phyloP scores from a whole-genome alignment of 2,888 invertebrate species.

The Drosophila mulleri region DNA sequence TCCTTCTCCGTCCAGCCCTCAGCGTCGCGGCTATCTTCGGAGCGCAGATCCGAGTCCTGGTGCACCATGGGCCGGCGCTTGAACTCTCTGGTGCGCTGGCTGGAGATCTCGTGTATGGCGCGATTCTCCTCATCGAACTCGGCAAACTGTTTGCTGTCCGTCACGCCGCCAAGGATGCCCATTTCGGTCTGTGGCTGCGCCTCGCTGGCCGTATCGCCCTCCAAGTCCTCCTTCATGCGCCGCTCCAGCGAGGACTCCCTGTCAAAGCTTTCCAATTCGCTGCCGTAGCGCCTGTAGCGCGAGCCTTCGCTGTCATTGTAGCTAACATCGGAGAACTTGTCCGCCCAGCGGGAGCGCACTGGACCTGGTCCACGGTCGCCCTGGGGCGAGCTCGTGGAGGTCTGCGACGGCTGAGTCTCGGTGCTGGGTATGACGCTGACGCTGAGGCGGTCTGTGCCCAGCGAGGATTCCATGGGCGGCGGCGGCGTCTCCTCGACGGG shows the following conservation, averaged over 20 bases:
- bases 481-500: slow-evolving; percentile 58
- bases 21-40: slow-evolving; percentile 84
- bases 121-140: slow-evolving; percentile 87
- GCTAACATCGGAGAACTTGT: slow-evolving; percentile 85
- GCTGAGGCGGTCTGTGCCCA: slow-evolving; percentile 80
- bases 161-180: slow-evolving; percentile 81
- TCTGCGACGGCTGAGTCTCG: slow-evolving; percentile 88
- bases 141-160: slow-evolving; percentile 87
- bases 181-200: slow-evolving; percentile 80
- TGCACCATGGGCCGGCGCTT: slow-evolving; percentile 84
- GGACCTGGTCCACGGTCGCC: slow-evolving; percentile 86
- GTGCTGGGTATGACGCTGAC: slow-evolving; percentile 85
- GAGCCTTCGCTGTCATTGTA: slow-evolving; percentile 86
- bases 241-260: slow-evolving; percentile 85
- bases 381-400: slow-evolving; percentile 89
- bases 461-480: slow-evolving; percentile 68
- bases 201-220: slow-evolving; percentile 85
- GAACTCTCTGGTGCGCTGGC: slow-evolving; percentile 84
- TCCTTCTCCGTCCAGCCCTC: slow-evolving; percentile 85
- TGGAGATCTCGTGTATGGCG: slow-evolving; percentile 86
- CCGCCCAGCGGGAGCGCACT: slow-evolving; percentile 86
- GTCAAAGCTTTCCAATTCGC: slow-evolving; percentile 85
- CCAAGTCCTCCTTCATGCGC: slow-evolving; percentile 84
- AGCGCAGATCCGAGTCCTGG: slow-evolving; percentile 85
- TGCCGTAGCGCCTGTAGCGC: slow-evolving; percentile 83